Conservation (phyloP, 1,140 invertebrate genomes). For the Caerostris darwini region DNA sequence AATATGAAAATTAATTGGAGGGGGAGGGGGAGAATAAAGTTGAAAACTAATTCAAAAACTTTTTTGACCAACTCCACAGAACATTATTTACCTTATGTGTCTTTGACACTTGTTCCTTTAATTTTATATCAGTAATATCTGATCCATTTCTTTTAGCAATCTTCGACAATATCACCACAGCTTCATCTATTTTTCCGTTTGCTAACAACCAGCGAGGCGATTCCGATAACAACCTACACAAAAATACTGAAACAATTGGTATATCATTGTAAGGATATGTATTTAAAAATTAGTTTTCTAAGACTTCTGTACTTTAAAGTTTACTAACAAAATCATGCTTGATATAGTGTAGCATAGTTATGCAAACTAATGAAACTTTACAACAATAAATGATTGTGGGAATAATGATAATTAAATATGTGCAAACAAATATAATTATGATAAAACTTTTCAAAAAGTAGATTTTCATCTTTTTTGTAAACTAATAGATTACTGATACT, state of each 20-base stretch:
- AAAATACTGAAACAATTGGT: neutral
- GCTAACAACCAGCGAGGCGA: conserved; percentile 91
- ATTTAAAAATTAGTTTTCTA: neutral
- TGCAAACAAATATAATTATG: no score
- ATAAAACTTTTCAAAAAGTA: no score
- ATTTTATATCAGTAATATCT: neutral
- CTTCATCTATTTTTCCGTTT: conserved; percentile 87
- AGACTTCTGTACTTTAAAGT: neutral
- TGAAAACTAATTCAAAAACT: no score
- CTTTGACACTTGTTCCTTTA: neutral
- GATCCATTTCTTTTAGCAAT: conserved; percentile 87
- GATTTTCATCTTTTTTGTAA: no score
- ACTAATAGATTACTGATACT: no score
- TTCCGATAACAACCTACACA: conserved; percentile 87
- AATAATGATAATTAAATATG: no score
- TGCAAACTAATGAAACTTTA: no score
- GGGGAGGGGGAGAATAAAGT: no score
- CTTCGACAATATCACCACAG: conserved; percentile 86
- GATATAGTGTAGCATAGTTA: no score
- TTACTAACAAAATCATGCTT: neutral
- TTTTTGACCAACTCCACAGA: neutral
- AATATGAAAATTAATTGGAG: no score
- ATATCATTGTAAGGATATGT: neutral
- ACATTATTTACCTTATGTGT: neutral
- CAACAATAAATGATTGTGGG: no score